These are phyloP conservation scores for Nasua narica DNA, from an alignment of 2,797 vertebrate genomes.

Conservation along the genomic window DNA sequence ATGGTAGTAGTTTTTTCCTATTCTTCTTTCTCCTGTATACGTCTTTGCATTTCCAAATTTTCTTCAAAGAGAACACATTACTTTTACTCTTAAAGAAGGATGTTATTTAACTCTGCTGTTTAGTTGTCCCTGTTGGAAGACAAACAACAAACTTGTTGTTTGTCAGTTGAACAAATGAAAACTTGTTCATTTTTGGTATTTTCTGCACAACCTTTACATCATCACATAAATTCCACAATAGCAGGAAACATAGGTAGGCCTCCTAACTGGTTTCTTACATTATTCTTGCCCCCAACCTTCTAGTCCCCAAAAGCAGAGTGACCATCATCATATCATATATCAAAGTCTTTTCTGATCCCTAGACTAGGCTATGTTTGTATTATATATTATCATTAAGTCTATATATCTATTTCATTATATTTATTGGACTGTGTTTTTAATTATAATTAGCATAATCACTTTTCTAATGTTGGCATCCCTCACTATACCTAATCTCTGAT, in stretches of 20 bases:
- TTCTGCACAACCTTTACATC: neutral
- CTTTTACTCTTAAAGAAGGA: neutral
- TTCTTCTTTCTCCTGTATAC: neutral
- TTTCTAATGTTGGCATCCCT: neutral
- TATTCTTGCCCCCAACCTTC: neutral
- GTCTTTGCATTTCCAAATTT: conserved; percentile 1
- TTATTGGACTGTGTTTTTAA: neutral
- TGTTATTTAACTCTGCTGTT: neutral
- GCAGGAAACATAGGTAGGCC: neutral
- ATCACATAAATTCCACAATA: neutral
- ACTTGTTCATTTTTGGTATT: no score
- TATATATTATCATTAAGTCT: neutral
- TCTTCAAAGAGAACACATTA: neutral
- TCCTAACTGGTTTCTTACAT: neutral
- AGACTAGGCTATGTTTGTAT: neutral
- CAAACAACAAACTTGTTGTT: no score
- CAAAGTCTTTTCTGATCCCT: neutral
- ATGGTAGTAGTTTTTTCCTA: neutral
- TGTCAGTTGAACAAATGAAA: no score
- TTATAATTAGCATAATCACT: neutral
- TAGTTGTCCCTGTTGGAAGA: neutral
- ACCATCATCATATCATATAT: neutral
- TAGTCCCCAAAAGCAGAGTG: neutral
- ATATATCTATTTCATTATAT: neutral
- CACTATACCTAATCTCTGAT: neutral